A percentile compares a stretch with the other conserved stretches of the same genome.
These are phyloP conservation scores for Aurelia aurita complex sp. Pacific DNA, from an alignment of 30 jellyfish, hydroid and myxozoan genomes.

Conservation along the genomic window DNA sequence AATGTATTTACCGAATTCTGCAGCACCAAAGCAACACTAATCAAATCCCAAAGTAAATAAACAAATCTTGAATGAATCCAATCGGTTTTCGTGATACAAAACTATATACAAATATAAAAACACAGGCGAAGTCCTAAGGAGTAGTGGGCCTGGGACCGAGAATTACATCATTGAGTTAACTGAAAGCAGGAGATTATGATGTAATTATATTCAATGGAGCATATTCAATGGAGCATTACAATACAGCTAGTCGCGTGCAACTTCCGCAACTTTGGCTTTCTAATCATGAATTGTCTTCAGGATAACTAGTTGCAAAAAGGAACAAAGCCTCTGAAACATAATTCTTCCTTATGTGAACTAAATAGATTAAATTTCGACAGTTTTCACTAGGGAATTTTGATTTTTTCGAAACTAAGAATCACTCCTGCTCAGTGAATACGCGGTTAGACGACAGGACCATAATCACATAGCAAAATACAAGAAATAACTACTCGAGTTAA, in stretches of 20 bases:
- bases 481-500: slow-evolving; percentile 6
- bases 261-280: background rate
- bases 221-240: slow-evolving; percentile 73
- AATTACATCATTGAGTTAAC: slow-evolving; percentile 50
- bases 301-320: too few species aligned
- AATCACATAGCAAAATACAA: slow-evolving; percentile 4
- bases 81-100: too few species aligned
- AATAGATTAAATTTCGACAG: too few species aligned
- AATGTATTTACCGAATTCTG: too few species aligned
- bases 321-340: too few species aligned
- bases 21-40: too few species aligned
- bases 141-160: background rate
- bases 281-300: background rate
- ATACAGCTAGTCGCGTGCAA: background rate
- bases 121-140: background rate
- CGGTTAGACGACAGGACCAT: slow-evolving; percentile 2
- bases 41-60: too few species aligned
- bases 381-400: too few species aligned
- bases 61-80: too few species aligned
- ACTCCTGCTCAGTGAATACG: background rate
- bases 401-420: background rate
- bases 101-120: background rate
- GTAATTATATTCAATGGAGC: slow-evolving; percentile 76
- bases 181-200: slow-evolving; percentile 48
- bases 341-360: too few species aligned